Base-by-base conservation (phyloP, 2,888 invertebrate species). In the Eucera pruinosa region DNA sequence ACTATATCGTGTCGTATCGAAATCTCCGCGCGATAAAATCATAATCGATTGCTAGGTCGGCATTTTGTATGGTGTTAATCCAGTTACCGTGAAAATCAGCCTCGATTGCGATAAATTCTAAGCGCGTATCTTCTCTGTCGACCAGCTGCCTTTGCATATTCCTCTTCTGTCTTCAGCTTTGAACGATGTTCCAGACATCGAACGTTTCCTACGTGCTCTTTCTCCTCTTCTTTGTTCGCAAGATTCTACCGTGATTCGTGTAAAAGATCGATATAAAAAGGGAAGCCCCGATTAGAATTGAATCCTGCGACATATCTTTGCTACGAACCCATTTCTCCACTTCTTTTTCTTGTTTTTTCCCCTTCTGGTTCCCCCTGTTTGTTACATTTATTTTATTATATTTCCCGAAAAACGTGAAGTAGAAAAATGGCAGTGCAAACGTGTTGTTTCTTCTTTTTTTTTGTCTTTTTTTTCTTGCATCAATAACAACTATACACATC, bases 371-470 rank as follows among this genome's bases (percentile, higher is more conserved):
- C 9, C 30, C 57, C n/a, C 41, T 66, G 62, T 66, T 45, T 41
- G 47, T 60, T 64, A 58, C 70, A 11, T 48, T 60, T 64, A 33
- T 73, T 48, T 60, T 64, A 33, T 73, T 72, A 70, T 70, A 57
- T 60, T 70, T 62, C 64, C 73, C 81, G 80, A 67, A 76, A 83
- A 81, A 81, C 73, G 80, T 85, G 85, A 80, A 83, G 84, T 84
- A 87, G 83, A 84, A 86, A 88, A 89, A 89, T 88, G 88, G 89
- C 89, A 89, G 89, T 89, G 88, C 83, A 82, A 84, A 81, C 71
- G 80, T 83, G 76, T 82, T 27, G 41, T 50, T 57, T 39, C 15
- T 45, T 65, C 52, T 36, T 50, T 2, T 27, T 50, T 2, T 23
- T 23, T 33, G 43, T 30, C 9, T 20, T 62, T 20, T 25, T 43